Evolutionary conservation across 2,113 vertebrate genomes (phyloP).

Genomic region (Montifringilla adamsi): DNA sequence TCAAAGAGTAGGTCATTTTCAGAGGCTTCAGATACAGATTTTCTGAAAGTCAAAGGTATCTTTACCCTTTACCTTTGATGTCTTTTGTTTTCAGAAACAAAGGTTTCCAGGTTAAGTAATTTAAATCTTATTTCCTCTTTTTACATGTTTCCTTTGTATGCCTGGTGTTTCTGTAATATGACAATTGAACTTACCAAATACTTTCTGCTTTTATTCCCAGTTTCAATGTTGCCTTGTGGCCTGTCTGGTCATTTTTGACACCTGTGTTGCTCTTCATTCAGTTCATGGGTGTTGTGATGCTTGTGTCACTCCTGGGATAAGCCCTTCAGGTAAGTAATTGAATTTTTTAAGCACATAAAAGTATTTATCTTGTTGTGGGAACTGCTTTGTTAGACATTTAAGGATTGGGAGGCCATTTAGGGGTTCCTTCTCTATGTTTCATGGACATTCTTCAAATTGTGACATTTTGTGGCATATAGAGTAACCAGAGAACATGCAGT

Average conservation of each 20-base stretch:
- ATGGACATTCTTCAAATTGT: background rate
- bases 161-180: background rate
- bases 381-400: background rate
- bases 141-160: background rate
- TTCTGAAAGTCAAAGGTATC: background rate
- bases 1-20: background rate
- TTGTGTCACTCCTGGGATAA: conserved; percentile 91
- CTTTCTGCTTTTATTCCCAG: conserved; percentile 68
- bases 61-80: background rate
- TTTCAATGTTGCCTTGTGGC: conserved; percentile 92
- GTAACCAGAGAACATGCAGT: background rate
- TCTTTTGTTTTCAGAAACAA: background rate
- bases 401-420: background rate
- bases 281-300: conserved; percentile 95
- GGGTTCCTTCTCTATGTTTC: background rate
- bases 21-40: background rate
- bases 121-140: background rate
- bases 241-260: conserved; percentile 91
- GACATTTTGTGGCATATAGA: background rate
- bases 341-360: background rate
- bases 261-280: conserved; percentile 90
- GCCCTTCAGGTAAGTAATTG: conserved; percentile 67
- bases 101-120: background rate
- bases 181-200: background rate
- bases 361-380: background rate